phyloP scores from a whole-genome alignment of 2,113 vertebrate species.

The Sitta europaea region DNA sequence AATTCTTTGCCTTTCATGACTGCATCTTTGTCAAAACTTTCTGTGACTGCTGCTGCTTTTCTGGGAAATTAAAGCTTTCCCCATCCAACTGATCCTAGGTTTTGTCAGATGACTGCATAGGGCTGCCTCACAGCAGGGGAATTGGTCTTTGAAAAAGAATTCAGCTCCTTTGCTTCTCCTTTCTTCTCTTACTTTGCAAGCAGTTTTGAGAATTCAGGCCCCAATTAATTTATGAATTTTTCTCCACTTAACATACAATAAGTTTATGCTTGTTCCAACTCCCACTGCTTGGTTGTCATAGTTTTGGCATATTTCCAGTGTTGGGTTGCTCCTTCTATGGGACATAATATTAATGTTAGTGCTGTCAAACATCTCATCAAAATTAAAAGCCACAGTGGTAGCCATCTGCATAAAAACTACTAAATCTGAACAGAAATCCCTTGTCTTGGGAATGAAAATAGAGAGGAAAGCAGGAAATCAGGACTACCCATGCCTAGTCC shows the following conservation, averaged over 20 bases:
- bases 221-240: neutral
- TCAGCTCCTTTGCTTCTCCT: neutral
- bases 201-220: neutral
- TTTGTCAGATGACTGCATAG: neutral
- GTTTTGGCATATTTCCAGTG: neutral
- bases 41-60: neutral
- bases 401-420: neutral
- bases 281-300: neutral
- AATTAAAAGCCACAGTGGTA: neutral
- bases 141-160: neutral
- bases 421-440: neutral
- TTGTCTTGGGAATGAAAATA: neutral
- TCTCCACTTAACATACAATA: neutral
- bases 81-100: neutral
- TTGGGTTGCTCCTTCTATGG: neutral
- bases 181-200: conserved; percentile 8
- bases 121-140: neutral
- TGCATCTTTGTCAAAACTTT: neutral
- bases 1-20: neutral
- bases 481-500: neutral
- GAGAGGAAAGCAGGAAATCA: neutral
- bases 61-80: too few relatives aligned
- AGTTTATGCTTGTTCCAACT: neutral
- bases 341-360: neutral
- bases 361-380: neutral